phyloP scores from a whole-genome alignment of 2,797 vertebrate genomes.

The Microcaecilia unicolor region DNA sequence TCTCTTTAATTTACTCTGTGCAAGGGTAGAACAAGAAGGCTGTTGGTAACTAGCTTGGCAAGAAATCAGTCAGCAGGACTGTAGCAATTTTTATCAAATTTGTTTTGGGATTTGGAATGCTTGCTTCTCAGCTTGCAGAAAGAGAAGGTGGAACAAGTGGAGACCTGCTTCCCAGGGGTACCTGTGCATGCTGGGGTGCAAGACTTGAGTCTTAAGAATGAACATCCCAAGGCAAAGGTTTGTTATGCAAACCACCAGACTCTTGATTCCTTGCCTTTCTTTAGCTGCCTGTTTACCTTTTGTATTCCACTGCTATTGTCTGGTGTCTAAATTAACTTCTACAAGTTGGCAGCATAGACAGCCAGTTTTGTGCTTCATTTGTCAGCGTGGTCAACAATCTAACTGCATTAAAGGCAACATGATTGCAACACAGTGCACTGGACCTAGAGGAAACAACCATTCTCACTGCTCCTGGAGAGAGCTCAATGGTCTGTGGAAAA shows the following conservation, averaged over 20 bases:
- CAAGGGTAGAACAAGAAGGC: conserved; percentile 31
- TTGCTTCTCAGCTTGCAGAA: conserved; percentile 59
- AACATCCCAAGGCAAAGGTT: conserved; percentile 13
- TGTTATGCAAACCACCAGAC: conserved; percentile 23
- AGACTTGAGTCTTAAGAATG: conserved; percentile 27
- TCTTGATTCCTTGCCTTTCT: conserved; percentile 21
- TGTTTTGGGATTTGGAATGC: conserved; percentile 58
- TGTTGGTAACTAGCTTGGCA: conserved; percentile 50
- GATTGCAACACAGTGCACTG: conserved; percentile 7
- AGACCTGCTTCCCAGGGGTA: conserved; percentile 56
- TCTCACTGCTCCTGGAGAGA: conserved; percentile 17
- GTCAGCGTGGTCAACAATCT: conserved; percentile 33
- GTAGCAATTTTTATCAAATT: conserved; percentile 59
- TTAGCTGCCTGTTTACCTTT: conserved; percentile 26
- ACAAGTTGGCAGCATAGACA: conserved; percentile 27
- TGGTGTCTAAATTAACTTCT: conserved; percentile 30
- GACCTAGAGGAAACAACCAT: conserved; percentile 15
- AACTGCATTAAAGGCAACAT: conserved; percentile 20
- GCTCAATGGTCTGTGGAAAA: conserved; percentile 1
- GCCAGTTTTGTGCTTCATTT: conserved; percentile 33
- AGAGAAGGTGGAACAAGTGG: conserved; percentile 57
- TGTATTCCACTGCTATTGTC: conserved; percentile 35
- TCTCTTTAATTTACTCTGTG: conserved; percentile 32
- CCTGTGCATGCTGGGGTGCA: conserved; percentile 29
- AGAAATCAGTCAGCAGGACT: conserved; percentile 57